A percentile compares a stretch with the other conserved stretches of the same genome.
These are phyloP conservation scores for Paracyclopina nana DNA, from an alignment of 1,140 invertebrate genomes.

Conservation along the genomic window DNA sequence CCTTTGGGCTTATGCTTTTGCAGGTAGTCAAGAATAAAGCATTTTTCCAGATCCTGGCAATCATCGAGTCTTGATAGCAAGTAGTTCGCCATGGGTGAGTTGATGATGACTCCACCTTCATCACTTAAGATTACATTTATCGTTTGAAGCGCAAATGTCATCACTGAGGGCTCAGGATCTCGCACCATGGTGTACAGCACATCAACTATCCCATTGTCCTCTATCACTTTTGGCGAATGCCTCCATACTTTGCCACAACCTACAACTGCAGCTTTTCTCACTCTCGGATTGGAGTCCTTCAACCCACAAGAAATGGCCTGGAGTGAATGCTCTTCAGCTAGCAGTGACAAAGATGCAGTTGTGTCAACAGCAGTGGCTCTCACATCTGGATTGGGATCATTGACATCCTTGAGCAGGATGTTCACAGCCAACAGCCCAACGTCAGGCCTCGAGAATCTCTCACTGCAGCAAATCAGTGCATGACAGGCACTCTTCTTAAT, in stretches of 20 bases:
- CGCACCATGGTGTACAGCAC: neutral
- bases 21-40: constrained; percentile 5
- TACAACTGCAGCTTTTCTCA: neutral
- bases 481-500: neutral
- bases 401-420: neutral
- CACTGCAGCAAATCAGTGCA: neutral
- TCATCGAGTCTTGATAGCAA: neutral
- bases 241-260: constrained; percentile 10
- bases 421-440: neutral
- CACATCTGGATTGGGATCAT: constrained; percentile 8
- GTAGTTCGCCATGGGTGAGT: neutral
- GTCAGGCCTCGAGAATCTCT: neutral
- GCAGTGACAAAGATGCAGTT: neutral
- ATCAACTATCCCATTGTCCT: neutral
- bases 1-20: neutral
- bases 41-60: neutral
- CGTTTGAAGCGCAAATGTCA: constrained; percentile 8
- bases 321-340: neutral
- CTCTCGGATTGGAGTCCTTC: constrained; percentile 4
- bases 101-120: constrained; percentile 6
- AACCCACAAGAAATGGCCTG: neutral
- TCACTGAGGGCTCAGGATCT: constrained; percentile 2
- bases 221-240: neutral
- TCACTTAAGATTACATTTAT: neutral
- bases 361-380: neutral